These are phyloP conservation scores for Tapirus terrestris DNA, from an alignment of 2,113 vertebrate genomes.

Conservation along the genomic window DNA sequence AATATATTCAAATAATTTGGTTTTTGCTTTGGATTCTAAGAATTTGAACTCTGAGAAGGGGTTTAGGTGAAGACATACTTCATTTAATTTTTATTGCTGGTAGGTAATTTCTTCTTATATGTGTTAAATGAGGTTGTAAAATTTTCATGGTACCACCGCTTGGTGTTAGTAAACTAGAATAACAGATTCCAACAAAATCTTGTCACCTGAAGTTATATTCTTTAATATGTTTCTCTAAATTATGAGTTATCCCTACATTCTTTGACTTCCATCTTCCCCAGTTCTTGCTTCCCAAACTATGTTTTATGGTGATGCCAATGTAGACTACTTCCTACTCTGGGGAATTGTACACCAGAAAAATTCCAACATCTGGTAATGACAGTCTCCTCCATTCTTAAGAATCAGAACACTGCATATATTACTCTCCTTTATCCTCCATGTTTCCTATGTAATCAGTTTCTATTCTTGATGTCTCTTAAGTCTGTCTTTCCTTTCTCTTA, in stretches of 20 bases:
- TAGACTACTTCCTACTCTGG: constrained; percentile 91
- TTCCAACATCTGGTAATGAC: constrained; percentile 89
- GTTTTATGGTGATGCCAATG: constrained; percentile 93
- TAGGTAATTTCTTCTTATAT: constrained; percentile 91
- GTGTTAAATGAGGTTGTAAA: constrained; percentile 87
- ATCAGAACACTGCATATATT: background rate
- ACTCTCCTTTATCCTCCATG: background rate
- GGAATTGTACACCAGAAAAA: constrained; percentile 92
- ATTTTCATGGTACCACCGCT: constrained; percentile 89
- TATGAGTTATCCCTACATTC: constrained; percentile 86
- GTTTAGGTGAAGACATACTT: constrained; percentile 91
- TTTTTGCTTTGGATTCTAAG: constrained; percentile 94
- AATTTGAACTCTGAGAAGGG: constrained; percentile 90
- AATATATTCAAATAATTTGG: constrained; percentile 93
- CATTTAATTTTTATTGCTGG: constrained; percentile 93
- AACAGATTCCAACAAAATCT: constrained; percentile 85
- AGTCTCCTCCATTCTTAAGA: constrained; percentile 58
- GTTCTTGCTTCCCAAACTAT: constrained; percentile 92
- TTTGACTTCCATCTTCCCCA: constrained; percentile 91
- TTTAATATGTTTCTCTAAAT: constrained; percentile 88
- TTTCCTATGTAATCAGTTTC: background rate
- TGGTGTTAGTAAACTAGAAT: constrained; percentile 90
- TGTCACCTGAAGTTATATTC: constrained; percentile 86
- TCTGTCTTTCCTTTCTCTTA: background rate
- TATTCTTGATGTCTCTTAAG: background rate